phyloP scores from a whole-genome alignment of 2,113 vertebrate genomes.

The Fregata magnificens region DNA sequence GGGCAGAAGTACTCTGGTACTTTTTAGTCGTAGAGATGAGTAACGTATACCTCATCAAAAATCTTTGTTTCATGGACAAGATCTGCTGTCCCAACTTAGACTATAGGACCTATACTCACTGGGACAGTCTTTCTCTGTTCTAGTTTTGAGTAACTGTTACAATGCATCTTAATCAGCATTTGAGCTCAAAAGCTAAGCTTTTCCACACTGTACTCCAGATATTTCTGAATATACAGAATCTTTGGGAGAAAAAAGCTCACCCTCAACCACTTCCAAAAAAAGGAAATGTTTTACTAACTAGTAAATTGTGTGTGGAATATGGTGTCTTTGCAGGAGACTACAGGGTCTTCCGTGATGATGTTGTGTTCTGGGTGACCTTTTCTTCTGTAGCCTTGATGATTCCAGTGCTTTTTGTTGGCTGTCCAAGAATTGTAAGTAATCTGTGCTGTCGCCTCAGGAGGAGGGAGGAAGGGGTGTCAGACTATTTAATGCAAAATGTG shows the following conservation, averaged over 20 bases:
- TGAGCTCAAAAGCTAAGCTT: not conserved
- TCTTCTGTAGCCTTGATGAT: constrained; percentile 77
- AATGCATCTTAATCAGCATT: not conserved
- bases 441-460: not conserved
- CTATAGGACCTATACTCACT: not conserved
- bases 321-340: constrained; percentile 80
- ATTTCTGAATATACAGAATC: not conserved
- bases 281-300: not conserved
- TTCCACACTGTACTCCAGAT: not conserved
- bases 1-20: not conserved
- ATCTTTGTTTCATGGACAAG: not conserved
- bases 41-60: accelerated
- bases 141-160: not conserved
- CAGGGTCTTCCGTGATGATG: constrained; percentile 78
- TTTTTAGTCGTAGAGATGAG: not conserved
- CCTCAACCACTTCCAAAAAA: not conserved
- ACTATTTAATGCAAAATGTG: not conserved
- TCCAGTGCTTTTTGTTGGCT: constrained; percentile 84
- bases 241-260: not conserved
- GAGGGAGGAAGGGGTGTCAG: not conserved
- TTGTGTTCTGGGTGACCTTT: constrained; percentile 91
- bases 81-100: not conserved
- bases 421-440: constrained; percentile 87
- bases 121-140: not conserved
- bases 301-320: not conserved